Conservation (phyloP, 2,797 vertebrate species). For the Manis crassicaudata region DNA sequence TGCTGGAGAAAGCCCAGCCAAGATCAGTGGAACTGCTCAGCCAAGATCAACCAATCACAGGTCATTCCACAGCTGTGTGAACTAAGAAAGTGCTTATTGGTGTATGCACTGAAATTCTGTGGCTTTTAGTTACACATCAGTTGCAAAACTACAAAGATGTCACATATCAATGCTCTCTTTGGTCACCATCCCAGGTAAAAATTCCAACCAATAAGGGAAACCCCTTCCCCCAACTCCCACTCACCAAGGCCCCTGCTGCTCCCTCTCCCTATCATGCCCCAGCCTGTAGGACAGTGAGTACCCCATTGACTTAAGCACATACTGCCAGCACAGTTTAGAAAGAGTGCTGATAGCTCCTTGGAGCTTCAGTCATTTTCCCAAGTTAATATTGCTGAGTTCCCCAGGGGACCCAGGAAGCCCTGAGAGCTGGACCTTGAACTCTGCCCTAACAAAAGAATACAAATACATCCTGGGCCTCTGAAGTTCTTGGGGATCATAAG, state of each 20-base stretch:
- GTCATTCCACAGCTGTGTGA: neutral
- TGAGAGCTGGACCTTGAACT: neutral
- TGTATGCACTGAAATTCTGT: fast-evolving
- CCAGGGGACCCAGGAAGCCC: neutral
- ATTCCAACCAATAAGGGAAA: neutral
- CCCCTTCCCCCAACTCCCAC: too few relatives aligned
- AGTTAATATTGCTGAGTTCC: slow-evolving; percentile 9
- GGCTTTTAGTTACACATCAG: neutral
- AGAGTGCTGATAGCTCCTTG: slow-evolving; percentile 25
- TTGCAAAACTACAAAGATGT: neutral
- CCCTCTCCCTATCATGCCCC: fast-evolving
- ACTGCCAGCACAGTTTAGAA: slow-evolving; percentile 55
- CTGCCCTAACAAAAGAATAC: neutral
- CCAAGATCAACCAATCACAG: neutral
- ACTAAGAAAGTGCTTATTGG: neutral
- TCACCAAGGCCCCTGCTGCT: too few relatives aligned
- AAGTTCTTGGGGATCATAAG: neutral
- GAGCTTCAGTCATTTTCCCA: slow-evolving; percentile 61
- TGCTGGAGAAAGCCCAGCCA: neutral
- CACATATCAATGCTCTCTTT: neutral
- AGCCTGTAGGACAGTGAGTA: fast-evolving
- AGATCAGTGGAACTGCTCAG: neutral
- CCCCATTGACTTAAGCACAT: neutral
- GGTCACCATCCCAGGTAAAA: neutral
- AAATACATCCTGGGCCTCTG: neutral